A percentile compares a stretch with the other conserved stretches of the same genome.
Conservation (phyloP, 2,888 invertebrate genomes). For the Rhagonycha lutea region DNA sequence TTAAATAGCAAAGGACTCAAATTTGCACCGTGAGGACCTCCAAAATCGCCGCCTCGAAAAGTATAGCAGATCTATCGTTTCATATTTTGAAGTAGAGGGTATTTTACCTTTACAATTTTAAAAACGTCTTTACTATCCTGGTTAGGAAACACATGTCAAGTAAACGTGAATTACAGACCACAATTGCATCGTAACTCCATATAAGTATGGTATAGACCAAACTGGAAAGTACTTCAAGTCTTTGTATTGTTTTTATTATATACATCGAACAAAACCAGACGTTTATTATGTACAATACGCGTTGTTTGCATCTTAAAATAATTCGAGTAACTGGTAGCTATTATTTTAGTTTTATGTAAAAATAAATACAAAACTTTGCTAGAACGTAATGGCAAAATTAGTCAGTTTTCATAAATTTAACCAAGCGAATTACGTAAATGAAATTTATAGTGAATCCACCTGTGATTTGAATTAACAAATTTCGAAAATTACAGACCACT, state of each 20-base stretch:
- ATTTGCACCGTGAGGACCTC: too few species aligned
- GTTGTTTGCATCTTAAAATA: background rate
- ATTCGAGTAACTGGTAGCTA: background rate
- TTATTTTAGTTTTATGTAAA: background rate
- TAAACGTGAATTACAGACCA: background rate
- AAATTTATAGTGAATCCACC: background rate
- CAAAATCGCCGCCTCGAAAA: too few species aligned
- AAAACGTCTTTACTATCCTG: background rate
- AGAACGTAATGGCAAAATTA: background rate
- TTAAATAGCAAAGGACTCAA: too few species aligned
- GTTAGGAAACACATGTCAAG: background rate
- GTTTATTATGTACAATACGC: background rate
- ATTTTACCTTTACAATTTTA: background rate
- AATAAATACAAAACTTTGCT: background rate
- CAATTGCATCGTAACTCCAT: background rate
- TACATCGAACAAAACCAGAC: background rate
- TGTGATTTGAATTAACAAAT: background rate
- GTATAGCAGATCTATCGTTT: too few species aligned
- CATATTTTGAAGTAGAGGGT: background rate
- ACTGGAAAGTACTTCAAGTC: background rate
- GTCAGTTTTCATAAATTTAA: background rate
- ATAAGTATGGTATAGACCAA: background rate
- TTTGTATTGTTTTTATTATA: background rate
- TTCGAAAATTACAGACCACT: background rate
- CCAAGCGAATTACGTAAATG: background rate